These are phyloP conservation scores for Anhinga rufa DNA, from an alignment of 2,113 vertebrate species.

Conservation along the genomic window DNA sequence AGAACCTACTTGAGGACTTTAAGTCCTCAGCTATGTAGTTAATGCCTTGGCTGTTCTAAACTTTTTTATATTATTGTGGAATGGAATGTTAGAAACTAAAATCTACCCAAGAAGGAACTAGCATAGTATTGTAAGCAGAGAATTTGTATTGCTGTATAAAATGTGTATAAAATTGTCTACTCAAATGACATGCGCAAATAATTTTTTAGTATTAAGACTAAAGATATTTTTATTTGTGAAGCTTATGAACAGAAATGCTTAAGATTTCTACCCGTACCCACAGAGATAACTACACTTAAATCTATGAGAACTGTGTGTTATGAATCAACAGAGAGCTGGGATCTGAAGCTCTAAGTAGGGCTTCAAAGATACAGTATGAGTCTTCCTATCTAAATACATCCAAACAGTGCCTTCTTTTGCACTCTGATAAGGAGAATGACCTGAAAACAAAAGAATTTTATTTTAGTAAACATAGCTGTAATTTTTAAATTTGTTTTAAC, in stretches of 20 bases:
- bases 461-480: not conserved
- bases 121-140: not conserved
- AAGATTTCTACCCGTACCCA: not conserved
- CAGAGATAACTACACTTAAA: not conserved
- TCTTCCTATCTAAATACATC: not conserved
- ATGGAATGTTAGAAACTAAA: not conserved
- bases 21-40: not conserved
- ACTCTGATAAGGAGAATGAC: not conserved
- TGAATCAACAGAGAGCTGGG: not conserved
- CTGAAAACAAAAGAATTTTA: not conserved
- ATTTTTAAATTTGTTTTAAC: not conserved
- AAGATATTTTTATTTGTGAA: not conserved
- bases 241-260: not conserved
- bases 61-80: not conserved
- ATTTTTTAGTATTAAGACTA: not conserved
- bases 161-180: not conserved
- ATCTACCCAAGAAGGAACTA: not conserved
- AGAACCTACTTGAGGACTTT: not conserved
- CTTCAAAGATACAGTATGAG: not conserved
- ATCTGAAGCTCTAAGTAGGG: not conserved
- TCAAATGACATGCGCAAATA: not conserved
- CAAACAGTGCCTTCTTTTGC: not conserved
- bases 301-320: not conserved
- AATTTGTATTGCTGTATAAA: not conserved
- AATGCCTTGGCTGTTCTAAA: not conserved